Evolutionary conservation across 2,797 vertebrate species (phyloP).

Genomic region (Megalops cyprinoides): DNA sequence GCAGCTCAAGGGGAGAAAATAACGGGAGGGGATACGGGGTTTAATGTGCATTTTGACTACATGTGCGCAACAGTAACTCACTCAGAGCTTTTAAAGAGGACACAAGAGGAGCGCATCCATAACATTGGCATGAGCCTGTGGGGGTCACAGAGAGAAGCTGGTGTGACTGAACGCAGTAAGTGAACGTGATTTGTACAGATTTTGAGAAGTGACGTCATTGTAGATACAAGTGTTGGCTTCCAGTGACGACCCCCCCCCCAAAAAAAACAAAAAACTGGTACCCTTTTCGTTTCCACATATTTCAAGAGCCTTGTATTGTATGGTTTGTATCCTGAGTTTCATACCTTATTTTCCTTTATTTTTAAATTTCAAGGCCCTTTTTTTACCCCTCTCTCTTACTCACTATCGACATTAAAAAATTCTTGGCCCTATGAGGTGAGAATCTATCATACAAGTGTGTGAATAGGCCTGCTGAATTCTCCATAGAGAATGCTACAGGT

Average conservation of each 20-base stretch:
- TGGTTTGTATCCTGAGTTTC: neutral
- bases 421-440: conserved; percentile 14
- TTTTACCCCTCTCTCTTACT: conserved; percentile 18
- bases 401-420: neutral
- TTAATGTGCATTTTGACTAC: neutral
- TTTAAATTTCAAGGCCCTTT: neutral
- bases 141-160: neutral
- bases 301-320: neutral
- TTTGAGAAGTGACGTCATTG: neutral
- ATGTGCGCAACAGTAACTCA: no score
- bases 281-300: neutral
- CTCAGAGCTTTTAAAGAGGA: neutral
- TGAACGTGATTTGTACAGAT: neutral
- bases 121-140: neutral
- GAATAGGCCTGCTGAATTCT: no score
- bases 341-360: neutral
- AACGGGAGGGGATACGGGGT: neutral
- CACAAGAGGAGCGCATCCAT: neutral
- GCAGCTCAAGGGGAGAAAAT: neutral
- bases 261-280: neutral
- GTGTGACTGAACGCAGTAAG: neutral
- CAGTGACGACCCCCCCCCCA: neutral
- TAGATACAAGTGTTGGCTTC: neutral
- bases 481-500: no score
- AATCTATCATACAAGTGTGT: neutral